Conservation (phyloP, 1,140 invertebrate species). For the Papilio polytes region DNA sequence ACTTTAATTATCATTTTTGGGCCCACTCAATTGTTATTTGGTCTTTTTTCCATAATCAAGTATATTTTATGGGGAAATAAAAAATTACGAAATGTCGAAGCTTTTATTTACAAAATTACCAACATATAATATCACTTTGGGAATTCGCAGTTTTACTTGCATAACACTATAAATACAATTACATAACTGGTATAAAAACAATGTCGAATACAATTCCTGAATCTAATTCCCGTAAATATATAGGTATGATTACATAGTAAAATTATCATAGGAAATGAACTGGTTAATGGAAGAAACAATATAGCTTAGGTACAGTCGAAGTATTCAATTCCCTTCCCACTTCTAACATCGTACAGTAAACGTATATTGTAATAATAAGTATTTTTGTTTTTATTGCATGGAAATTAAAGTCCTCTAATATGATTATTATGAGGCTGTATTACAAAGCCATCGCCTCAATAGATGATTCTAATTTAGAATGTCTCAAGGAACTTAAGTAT, state of each 20-base stretch:
- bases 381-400: not conserved
- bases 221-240: slow-evolving; percentile 55
- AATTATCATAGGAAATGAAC: slow-evolving; percentile 41
- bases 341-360: not conserved
- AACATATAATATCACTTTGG: slow-evolving; percentile 84
- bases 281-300: slow-evolving; percentile 45
- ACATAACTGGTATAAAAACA: slow-evolving; percentile 76
- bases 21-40: not conserved
- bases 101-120: slow-evolving; percentile 84
- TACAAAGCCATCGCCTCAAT: not conserved
- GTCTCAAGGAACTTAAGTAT: slow-evolving; percentile 33
- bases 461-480: slow-evolving; percentile 34
- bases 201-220: slow-evolving; percentile 77
- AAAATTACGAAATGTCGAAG: slow-evolving; percentile 79
- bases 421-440: not conserved
- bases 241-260: slow-evolving; percentile 24
- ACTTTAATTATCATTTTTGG: not conserved
- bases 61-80: slow-evolving; percentile 43
- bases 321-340: not conserved
- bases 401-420: not conserved
- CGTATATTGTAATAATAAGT: not conserved
- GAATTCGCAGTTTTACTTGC: slow-evolving; percentile 81
- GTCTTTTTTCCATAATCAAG: not conserved
- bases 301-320: not conserved
- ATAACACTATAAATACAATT: slow-evolving; percentile 76